Conservation (phyloP, 2,113 vertebrate species). For the Bubalus kerabau region DNA sequence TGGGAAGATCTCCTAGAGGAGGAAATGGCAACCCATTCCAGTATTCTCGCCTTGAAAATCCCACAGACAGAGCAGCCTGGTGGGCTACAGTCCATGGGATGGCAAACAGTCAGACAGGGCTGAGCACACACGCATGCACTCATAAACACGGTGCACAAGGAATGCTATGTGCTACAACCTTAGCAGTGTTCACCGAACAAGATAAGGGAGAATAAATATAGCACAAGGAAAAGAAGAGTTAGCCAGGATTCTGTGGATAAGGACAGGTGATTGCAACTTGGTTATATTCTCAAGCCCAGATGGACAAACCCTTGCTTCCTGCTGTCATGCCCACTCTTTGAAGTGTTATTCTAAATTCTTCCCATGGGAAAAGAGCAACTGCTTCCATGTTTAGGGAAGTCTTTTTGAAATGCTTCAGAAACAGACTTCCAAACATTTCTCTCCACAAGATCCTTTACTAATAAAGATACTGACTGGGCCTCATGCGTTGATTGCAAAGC, state of each 20-base stretch:
- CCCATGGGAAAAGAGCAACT: background rate
- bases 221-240: background rate
- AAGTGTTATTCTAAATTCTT: background rate
- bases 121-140: background rate
- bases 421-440: background rate
- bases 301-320: background rate
- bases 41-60: background rate
- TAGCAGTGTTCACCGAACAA: background rate
- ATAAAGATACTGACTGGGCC: background rate
- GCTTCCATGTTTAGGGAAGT: background rate
- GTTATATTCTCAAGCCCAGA: background rate
- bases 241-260: background rate
- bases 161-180: background rate
- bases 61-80: background rate
- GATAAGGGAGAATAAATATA: background rate
- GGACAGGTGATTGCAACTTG: background rate
- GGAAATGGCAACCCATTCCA: background rate
- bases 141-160: background rate
- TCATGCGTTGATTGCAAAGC: background rate
- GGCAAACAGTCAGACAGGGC: background rate
- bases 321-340: background rate
- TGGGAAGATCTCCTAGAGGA: background rate
- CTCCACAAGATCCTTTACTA: background rate
- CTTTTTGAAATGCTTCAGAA: conserved; percentile 21
- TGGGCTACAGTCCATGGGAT: background rate